Percentiles rank a stretch among this genome's conserved stretches.
Evolutionary conservation across 2,113 vertebrate genomes (phyloP).

Genomic region (Sarotherodon lohbergeri): DNA sequence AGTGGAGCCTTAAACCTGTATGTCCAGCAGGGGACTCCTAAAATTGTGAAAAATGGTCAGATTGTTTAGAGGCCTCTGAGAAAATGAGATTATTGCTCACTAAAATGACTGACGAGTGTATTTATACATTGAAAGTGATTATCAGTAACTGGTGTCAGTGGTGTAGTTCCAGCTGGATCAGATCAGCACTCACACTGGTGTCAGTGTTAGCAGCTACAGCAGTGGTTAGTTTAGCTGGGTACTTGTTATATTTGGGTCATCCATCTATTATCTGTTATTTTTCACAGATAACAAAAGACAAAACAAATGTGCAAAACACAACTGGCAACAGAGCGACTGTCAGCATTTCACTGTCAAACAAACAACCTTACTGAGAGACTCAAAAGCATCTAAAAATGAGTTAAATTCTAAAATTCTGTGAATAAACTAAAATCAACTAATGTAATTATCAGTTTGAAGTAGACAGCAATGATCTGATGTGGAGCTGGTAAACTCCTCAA

Average conservation of each 20-base stretch:
- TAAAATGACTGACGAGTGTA: neutral
- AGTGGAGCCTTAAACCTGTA: neutral
- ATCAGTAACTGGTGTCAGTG: neutral
- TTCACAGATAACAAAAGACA: neutral
- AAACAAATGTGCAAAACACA: neutral
- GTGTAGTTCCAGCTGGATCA: neutral
- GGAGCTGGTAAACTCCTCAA: no score
- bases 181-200: neutral
- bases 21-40: neutral
- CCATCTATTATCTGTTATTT: neutral
- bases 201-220: neutral
- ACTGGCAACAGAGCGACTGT: neutral
- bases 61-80: rapidly evolving
- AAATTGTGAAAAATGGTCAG: neutral
- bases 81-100: neutral
- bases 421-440: no score
- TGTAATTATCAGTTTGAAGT: no score
- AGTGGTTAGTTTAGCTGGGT: neutral
- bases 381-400: no score
- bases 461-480: neutral
- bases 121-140: neutral
- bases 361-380: no score
- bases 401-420: no score
- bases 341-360: neutral
- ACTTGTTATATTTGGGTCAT: neutral